Percentiles rank a stretch among this genome's conserved stretches.
Evolutionary conservation across 2,113 vertebrate genomes (phyloP).

Genomic region (Atrichornis clamosus): DNA sequence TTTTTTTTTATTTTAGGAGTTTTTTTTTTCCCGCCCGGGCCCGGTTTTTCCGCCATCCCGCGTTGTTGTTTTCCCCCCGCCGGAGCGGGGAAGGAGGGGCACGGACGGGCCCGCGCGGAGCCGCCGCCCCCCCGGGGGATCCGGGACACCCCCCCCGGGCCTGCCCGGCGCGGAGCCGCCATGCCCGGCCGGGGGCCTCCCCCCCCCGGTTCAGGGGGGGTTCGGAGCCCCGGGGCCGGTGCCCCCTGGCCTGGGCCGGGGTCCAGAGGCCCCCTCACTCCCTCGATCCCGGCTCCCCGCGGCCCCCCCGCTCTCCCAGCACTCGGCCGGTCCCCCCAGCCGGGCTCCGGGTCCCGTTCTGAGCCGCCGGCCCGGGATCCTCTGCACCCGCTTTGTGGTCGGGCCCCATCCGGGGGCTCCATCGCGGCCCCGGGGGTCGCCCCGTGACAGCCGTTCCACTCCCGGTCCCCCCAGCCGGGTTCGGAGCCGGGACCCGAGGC

Average conservation of each 20-base stretch:
- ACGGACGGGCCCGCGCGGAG: not conserved
- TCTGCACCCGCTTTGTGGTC: too few relatives aligned
- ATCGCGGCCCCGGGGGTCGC: not conserved
- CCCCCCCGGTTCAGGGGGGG: not conserved
- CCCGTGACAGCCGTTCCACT: rapidly evolving
- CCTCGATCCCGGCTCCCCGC: not conserved
- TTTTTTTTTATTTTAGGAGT: not conserved
- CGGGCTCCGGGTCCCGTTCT: not conserved
- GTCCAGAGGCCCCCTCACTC: not conserved
- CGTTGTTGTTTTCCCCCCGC: not conserved
- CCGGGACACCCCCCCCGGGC: not conserved
- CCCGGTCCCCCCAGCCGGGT: not conserved
- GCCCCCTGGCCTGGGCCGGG: not conserved
- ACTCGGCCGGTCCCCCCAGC: not conserved
- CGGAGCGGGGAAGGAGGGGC: not conserved
- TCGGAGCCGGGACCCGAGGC: not conserved
- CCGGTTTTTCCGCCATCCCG: not conserved
- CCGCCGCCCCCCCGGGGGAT: not conserved
- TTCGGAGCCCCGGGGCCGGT: not conserved
- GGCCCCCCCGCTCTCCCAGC: not conserved
- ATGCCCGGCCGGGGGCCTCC: not conserved
- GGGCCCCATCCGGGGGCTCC: not conserved
- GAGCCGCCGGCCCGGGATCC: not conserved
- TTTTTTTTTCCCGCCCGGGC: not conserved
- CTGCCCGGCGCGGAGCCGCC: not conserved